Percentiles rank a stretch among this genome's conserved stretches.
phyloP scores from a whole-genome alignment of 2,888 invertebrate species.

The Agrenia bidenticulata region DNA sequence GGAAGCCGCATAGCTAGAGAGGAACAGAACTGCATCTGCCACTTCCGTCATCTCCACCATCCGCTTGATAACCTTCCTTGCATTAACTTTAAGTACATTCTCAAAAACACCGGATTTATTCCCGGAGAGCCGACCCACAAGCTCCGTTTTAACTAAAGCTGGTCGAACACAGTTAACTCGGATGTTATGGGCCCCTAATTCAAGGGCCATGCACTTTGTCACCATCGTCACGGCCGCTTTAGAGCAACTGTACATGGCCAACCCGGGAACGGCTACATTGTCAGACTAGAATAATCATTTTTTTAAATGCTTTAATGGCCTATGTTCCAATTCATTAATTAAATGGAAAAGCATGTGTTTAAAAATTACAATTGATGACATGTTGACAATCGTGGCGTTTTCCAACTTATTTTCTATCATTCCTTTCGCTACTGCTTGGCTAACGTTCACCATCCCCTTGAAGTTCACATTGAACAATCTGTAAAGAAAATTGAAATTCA shows the following conservation, averaged over 20 bases:
- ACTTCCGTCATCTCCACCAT: slow-evolving; percentile 28
- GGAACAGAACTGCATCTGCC: slow-evolving; percentile 30
- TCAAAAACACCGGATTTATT: slow-evolving; percentile 21
- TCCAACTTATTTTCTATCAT: slow-evolving; percentile 31
- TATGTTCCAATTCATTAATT: no score
- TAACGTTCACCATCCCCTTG: slow-evolving; percentile 31
- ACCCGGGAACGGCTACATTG: slow-evolving; percentile 22
- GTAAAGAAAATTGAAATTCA: background rate
- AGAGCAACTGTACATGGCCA: slow-evolving; percentile 24
- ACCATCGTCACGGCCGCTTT: slow-evolving; percentile 33
- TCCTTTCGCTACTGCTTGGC: slow-evolving; percentile 17
- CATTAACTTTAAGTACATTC: slow-evolving; percentile 27
- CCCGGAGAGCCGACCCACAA: slow-evolving; percentile 24
- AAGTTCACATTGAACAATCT: slow-evolving; percentile 34
- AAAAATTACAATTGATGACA: slow-evolving; percentile 25
- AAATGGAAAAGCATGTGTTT: no score
- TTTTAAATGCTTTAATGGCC: no score
- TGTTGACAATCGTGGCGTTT: slow-evolving; percentile 28
- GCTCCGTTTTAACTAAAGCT: slow-evolving; percentile 30
- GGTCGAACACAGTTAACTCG: slow-evolving; percentile 34
- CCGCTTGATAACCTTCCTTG: slow-evolving; percentile 23
- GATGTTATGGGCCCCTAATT: slow-evolving; percentile 25
- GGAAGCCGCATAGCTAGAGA: slow-evolving; percentile 25
- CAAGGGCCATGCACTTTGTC: slow-evolving; percentile 31
- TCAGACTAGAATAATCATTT: no score